phyloP scores from a whole-genome alignment of 2,797 vertebrate genomes.

The Anguilla pacifica region DNA sequence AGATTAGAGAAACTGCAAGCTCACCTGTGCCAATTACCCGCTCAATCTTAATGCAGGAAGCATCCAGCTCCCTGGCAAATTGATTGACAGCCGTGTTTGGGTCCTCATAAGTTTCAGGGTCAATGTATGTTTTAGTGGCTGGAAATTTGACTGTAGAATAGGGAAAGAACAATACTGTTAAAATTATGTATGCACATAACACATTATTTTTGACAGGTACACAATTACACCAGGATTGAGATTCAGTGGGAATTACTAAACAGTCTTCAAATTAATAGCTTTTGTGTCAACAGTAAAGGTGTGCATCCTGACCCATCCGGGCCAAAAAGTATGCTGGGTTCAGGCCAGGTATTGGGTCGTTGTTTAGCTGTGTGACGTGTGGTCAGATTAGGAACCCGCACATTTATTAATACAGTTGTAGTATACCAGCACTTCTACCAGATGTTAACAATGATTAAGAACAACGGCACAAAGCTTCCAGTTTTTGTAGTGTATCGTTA shows the following conservation, averaged over 20 bases:
- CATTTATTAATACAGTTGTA: no score
- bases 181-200: constrained; percentile 85
- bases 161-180: constrained; percentile 95
- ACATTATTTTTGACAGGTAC: constrained; percentile 70
- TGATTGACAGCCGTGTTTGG: constrained; percentile 99
- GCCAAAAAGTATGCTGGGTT: neutral
- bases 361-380: no score
- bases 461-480: no score
- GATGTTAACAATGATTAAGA: no score
- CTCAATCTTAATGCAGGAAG: constrained; percentile 99
- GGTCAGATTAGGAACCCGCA: no score
- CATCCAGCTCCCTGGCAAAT: constrained; percentile 99
- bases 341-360: no score
- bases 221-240: constrained; percentile 44
- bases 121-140: constrained; percentile 99
- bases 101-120: constrained; percentile 99
- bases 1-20: constrained; percentile 65
- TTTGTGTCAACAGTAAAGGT: constrained; percentile 4
- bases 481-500: no score
- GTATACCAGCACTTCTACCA: neutral
- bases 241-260: constrained; percentile 52
- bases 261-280: constrained; percentile 38
- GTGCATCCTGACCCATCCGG: neutral
- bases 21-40: constrained; percentile 98
- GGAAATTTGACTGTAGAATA: constrained; percentile 99